These are phyloP conservation scores for Vidua macroura DNA, from an alignment of 2,113 vertebrate genomes.

Conservation along the genomic window DNA sequence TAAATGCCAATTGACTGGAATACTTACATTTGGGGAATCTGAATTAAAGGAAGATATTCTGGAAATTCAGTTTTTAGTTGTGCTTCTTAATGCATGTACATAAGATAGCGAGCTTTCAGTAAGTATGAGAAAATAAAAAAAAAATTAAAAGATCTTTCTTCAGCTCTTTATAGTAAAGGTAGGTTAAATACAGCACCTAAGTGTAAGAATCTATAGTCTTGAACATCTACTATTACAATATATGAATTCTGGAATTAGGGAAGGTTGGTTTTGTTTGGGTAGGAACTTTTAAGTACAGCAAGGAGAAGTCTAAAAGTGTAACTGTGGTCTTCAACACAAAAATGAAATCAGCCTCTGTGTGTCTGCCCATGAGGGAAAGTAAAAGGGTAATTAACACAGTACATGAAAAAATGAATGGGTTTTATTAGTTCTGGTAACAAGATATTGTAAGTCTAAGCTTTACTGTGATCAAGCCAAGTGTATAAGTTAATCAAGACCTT, in stretches of 20 bases:
- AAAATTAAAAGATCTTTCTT: neutral
- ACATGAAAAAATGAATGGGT: conserved; percentile 22
- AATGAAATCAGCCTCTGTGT: neutral
- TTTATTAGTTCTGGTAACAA: conserved; percentile 31
- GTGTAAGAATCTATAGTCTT: neutral
- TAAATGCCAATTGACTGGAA: neutral
- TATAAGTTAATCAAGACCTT: conserved; percentile 42
- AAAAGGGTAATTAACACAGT: conserved; percentile 36
- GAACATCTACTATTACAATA: neutral
- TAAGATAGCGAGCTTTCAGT: neutral
- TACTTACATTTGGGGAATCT: neutral
- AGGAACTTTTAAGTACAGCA: neutral
- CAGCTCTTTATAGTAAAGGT: neutral
- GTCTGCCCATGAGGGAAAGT: conserved; percentile 17
- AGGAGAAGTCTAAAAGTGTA: conserved; percentile 27
- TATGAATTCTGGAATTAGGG: neutral
- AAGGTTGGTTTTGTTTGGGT: conserved; percentile 15
- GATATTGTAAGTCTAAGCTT: conserved; percentile 15
- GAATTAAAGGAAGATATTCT: neutral
- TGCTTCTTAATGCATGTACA: neutral
- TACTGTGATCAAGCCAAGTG: conserved; percentile 14
- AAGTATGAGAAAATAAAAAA: neutral
- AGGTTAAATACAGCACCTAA: neutral
- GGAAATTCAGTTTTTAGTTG: neutral
- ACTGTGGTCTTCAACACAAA: neutral